A percentile compares a stretch with the other conserved stretches of the same genome.
phyloP scores from a whole-genome alignment of 2,888 invertebrate species.

The Slavum lentiscoides region DNA sequence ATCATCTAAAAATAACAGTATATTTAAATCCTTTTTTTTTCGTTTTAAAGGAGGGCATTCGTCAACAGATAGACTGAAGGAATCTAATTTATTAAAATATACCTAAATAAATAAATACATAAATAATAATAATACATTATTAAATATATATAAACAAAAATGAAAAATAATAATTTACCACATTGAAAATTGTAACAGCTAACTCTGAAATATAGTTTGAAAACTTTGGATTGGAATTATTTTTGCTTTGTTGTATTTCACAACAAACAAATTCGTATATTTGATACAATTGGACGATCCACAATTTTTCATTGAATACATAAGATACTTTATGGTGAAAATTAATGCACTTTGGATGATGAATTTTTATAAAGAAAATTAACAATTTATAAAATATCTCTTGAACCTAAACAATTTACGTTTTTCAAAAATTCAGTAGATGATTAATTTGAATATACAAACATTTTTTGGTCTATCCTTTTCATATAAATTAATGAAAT shows the following conservation, averaged over 20 bases:
- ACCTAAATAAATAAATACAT: slow-evolving; percentile 11
- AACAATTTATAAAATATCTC: slow-evolving; percentile 26
- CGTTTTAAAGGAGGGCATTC: slow-evolving; percentile 10
- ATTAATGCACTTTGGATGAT: slow-evolving; percentile 36
- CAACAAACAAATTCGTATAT: slow-evolving; percentile 41
- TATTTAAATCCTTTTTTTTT: slow-evolving; percentile 23
- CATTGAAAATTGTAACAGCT: slow-evolving; percentile 31
- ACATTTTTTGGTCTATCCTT: slow-evolving; percentile 36
- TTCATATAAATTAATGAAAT: slow-evolving; percentile 41
- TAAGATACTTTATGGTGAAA: slow-evolving; percentile 29
- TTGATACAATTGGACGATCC: slow-evolving; percentile 25
- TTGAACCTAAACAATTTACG: slow-evolving; percentile 28
- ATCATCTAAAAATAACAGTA: slow-evolving; percentile 22
- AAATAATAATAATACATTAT: neutral
- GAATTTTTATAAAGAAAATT: slow-evolving; percentile 40
- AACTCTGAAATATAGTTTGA: slow-evolving; percentile 24
- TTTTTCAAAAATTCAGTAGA: neutral
- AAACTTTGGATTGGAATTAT: slow-evolving; percentile 34
- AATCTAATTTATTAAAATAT: slow-evolving; percentile 26
- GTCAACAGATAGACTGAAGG: neutral
- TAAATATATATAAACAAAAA: neutral
- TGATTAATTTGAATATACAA: slow-evolving; percentile 10
- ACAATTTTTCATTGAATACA: slow-evolving; percentile 6
- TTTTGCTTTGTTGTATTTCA: slow-evolving; percentile 39
- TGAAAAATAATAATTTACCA: slow-evolving; percentile 25